Base-by-base conservation (phyloP, 1,140 invertebrate species). In the Calephelis nemesis region DNA sequence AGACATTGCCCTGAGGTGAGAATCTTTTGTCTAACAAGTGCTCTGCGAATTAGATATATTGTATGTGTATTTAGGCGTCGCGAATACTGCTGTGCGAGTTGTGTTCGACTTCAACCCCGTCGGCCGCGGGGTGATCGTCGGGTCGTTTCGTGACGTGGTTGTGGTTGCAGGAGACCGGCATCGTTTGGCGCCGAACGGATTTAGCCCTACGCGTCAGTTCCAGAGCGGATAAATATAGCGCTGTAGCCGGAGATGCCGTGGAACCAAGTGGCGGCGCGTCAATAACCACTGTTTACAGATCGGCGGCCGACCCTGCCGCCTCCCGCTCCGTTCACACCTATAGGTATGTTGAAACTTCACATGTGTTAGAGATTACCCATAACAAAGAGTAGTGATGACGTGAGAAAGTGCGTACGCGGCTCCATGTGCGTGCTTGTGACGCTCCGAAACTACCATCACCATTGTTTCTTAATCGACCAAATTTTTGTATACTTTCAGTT, bases 251-350 rank as follows among this genome's bases (percentile, higher is more conserved):
- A 82, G 85, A 85, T 87, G 84, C 83, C 81, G 78, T 71, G 80
- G 77, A 83, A 76, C 82, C 85, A 82, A 87, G 85, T 85, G 84
- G 82, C 84, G 83, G 85, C 82, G 79, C 83, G 83, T 86, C 86
- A 84, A 87, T 88, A 90, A 86, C 82, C 83, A 88, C 85, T 88
- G 87, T 88, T 90, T 88, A 90, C 85, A 88, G 84, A 86, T 88
- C 82, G 85, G 81, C 85, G 87, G 87, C 85, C 82, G 81, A 76
- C 82, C 82, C 83, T 87, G 85, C 85, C 85, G 84, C 82, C 83
- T 88, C 84, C 79, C 86, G 86, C 86, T 85, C 83, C 76, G 81
- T 85, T 83, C 78, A 76, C 82, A 81, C 79, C 84, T 85, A 82
- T 88, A 90, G 87, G 87, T 90, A 90, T 82, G 87, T 90, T 78